phyloP scores from a whole-genome alignment of 2,888 invertebrate genomes.

The Pseudococcus longispinus region DNA sequence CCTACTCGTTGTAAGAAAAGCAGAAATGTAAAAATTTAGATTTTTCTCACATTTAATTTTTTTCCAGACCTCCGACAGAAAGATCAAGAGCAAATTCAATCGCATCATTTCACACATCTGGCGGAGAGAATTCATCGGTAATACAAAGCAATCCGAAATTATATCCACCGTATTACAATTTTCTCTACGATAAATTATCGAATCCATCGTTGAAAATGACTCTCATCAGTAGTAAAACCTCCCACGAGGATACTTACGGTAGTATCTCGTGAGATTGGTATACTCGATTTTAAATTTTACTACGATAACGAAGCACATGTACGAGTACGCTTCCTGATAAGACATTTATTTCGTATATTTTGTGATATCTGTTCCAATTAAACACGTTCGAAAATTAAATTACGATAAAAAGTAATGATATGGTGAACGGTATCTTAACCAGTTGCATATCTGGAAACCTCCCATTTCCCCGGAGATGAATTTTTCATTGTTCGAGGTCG shows the following conservation, averaged over 20 bases:
- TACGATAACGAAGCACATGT: neutral
- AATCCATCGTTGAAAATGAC: neutral
- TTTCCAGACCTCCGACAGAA: constrained; percentile 20
- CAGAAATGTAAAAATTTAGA: too few relatives aligned
- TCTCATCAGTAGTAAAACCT: neutral
- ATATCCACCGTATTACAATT: neutral
- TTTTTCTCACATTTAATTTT: neutral
- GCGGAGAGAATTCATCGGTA: constrained; percentile 43
- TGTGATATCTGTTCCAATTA: neutral
- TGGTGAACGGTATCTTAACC: neutral
- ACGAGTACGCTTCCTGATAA: neutral
- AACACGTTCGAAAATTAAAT: neutral
- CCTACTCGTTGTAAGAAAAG: too few relatives aligned
- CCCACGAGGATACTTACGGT: neutral
- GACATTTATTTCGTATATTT: neutral
- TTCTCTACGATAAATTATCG: neutral
- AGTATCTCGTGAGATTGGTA: neutral
- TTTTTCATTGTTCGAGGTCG: neutral
- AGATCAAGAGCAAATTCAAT: constrained; percentile 49
- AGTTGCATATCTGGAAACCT: neutral
- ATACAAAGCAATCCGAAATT: neutral
- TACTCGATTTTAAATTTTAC: neutral
- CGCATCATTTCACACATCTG: constrained; percentile 19
- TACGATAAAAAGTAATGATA: neutral
- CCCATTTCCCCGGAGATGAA: neutral